Evolutionary conservation across 2,797 vertebrate species (phyloP), one percentile per base, ranked within the genome.

Genomic region (Epinephelus coioides): DNA sequence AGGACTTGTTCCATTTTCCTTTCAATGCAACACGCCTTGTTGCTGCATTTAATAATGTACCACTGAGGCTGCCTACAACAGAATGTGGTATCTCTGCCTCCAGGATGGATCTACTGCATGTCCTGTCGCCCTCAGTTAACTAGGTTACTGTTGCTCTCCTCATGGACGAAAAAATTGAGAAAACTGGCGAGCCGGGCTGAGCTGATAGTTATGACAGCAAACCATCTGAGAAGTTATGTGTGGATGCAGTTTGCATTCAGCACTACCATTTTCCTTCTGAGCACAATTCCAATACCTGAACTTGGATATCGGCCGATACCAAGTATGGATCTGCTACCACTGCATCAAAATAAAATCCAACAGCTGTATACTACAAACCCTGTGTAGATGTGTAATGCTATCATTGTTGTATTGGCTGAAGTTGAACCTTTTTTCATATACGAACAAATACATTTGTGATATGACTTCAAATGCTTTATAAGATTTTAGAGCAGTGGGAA

Each of bases 1-100:
- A n/a, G 69, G 43, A 53, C 68, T 44, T 19, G 51, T 49, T 63
- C 55, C 69, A 47, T 23, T 62, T 73, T 21, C 6, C 27, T 15
- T 54, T 40, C 17, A 69, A 51, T 19, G 55, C 54, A 66, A 47
- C 55, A 50, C 18, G 4, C 23, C 66, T 51, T 19, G 50, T 18
- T 25, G 59, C 9, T 53, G 17, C 34, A 0, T 34, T 14, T 25
- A 44, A 47, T n/a, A 18, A 5, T 18, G 18, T 14, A 9, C 15
- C 23, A 19, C 13, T 7, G 30, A 68, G 57, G 49, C 51, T 49
- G 10, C 23, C 11, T n/a, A 34, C 12, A n/a, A 50, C 0, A n/a
- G 11, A 57, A 15, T 46, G n/a, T 13, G 46, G 51, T 10, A 3
- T 40, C 44, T 62, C 11, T 19, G 21, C 21, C 23, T 55, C 27